Conservation (phyloP, 1,140 invertebrate species). For the Heterodera schachtii region DNA sequence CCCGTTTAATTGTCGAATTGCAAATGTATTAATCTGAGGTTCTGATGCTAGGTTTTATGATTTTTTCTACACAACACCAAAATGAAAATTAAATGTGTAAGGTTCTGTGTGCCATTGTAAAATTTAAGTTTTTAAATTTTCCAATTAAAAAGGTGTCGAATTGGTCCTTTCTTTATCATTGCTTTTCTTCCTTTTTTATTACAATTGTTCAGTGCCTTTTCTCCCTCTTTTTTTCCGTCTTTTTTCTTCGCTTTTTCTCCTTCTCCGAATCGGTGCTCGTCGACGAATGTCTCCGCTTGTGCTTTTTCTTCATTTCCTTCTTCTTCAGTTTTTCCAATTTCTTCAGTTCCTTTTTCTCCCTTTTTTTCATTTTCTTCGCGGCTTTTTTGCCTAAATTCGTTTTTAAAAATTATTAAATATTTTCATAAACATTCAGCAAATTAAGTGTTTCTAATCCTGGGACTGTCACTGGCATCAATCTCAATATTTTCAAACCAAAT, state of each 20-base stretch:
- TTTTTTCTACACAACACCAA: too few relatives aligned
- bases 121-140: too few relatives aligned
- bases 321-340: slow-evolving; percentile 33
- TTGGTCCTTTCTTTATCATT: too few relatives aligned
- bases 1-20: too few relatives aligned
- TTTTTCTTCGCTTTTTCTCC: slow-evolving; percentile 3
- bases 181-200: slow-evolving; percentile 12
- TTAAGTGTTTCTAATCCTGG: too few relatives aligned
- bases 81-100: too few relatives aligned
- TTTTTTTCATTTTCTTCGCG: slow-evolving; percentile 33
- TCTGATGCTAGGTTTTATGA: too few relatives aligned
- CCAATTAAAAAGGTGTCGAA: neutral
- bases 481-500: too few relatives aligned
- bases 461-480: too few relatives aligned
- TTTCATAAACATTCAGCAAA: neutral
- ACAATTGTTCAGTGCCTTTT: neutral
- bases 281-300: slow-evolving; percentile 31
- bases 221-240: neutral
- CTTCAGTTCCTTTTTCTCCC: slow-evolving; percentile 33
- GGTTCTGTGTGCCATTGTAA: too few relatives aligned
- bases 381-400: slow-evolving; percentile 25
- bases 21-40: too few relatives aligned
- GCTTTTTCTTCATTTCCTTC: slow-evolving; percentile 33
- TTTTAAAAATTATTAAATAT: neutral
- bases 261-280: slow-evolving; percentile 1